phyloP scores from a whole-genome alignment of 2,797 vertebrate genomes.

The Myioborus melanocephalus region DNA sequence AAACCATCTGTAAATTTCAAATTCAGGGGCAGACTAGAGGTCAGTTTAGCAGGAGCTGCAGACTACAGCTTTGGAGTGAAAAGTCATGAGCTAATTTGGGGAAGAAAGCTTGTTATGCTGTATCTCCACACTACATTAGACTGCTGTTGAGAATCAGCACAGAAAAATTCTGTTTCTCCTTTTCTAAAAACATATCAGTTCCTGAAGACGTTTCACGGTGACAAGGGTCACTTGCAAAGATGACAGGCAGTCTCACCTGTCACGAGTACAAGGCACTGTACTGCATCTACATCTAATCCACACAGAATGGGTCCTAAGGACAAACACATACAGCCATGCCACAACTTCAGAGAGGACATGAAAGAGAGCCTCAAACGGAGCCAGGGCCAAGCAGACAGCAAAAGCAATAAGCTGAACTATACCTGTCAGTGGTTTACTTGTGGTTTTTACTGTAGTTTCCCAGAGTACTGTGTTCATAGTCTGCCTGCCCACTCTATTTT shows the following conservation, averaged over 20 bases:
- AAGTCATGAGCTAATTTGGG: not conserved
- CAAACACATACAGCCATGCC: not conserved
- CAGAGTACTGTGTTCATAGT: not conserved
- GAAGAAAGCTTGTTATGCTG: not conserved
- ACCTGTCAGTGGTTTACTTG: not conserved
- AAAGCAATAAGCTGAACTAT: not conserved
- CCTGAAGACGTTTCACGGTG: not conserved
- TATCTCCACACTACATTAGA: not conserved
- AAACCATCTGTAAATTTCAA: not conserved
- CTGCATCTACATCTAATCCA: not conserved
- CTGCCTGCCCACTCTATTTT: not conserved
- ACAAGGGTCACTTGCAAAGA: not conserved
- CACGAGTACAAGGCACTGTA: rapidly evolving
- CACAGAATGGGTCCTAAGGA: not conserved
- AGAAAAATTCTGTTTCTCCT: not conserved
- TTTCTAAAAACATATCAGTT: not conserved
- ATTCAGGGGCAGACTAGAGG: not conserved
- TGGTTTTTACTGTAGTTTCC: not conserved
- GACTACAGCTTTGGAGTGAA: not conserved
- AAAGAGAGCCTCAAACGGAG: not conserved
- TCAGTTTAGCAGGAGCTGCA: not conserved
- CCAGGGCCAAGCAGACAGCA: not conserved
- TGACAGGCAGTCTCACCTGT: not conserved
- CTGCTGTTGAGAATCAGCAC: not conserved
- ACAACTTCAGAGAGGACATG: not conserved